A percentile compares a stretch with the other conserved stretches of the same genome.
These are phyloP conservation scores for Ceuthmochares aereus DNA, from an alignment of 2,113 vertebrate genomes.

Conservation along the genomic window DNA sequence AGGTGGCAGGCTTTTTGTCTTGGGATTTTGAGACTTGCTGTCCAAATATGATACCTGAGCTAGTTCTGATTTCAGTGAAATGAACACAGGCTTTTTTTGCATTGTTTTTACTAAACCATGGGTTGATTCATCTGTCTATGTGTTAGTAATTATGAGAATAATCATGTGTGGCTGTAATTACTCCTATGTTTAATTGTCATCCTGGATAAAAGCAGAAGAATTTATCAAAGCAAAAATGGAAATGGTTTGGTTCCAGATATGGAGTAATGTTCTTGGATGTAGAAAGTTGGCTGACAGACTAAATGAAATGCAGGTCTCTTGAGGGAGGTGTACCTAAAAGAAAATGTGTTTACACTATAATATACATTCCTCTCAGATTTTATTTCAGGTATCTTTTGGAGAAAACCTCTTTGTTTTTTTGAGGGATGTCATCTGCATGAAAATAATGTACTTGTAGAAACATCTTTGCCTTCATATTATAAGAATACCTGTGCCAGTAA, in stretches of 20 bases:
- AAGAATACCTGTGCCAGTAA: background rate
- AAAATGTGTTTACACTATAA: background rate
- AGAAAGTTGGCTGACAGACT: background rate
- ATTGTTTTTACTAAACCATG: background rate
- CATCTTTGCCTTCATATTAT: background rate
- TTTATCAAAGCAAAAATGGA: background rate
- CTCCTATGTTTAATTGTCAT: background rate
- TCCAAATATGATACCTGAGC: background rate
- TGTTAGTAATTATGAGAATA: background rate
- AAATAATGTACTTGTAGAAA: background rate
- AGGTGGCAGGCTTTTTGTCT: background rate
- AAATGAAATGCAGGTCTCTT: background rate
- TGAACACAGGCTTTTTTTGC: background rate
- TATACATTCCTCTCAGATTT: background rate
- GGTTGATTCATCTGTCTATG: background rate
- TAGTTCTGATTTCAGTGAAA: background rate
- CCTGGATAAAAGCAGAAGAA: constrained; percentile 5
- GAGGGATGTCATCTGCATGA: background rate
- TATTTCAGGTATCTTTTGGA: background rate
- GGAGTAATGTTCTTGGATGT: background rate
- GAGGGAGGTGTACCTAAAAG: background rate
- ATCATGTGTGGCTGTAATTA: background rate
- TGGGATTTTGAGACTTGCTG: background rate
- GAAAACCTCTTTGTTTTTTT: background rate
- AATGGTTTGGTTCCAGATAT: background rate